Base-by-base conservation (phyloP, 2,888 invertebrate species). In the Adelognathus sp. region DNA sequence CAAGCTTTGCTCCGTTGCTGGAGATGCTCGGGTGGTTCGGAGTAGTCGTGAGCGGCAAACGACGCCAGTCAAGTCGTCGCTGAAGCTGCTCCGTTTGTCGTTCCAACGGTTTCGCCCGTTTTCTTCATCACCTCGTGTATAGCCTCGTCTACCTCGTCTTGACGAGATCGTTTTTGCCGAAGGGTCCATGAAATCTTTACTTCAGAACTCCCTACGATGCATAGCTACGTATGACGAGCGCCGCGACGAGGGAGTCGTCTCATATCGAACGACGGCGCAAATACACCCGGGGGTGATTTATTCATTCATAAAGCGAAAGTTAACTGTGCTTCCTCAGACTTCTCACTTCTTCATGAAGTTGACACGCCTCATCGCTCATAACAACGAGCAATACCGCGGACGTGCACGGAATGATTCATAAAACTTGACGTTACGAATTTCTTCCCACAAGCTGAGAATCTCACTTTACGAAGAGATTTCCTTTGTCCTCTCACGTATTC, bases 121-220 rank as follows among this genome's bases (percentile, higher is more conserved):
- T 69, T 71, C 70, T 33, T 71, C 58, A 33, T 61, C 46, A 18
- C 69, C 56, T 56, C 50, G 21, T 50, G 54, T 7, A 16, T 36
- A 36, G 52, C 39, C 52, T 33, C 33, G 31, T 46, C 52, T 36
- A 61, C 31, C 63, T 69, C 56, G 46, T 69, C 46, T 69, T n/a
- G 33, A 2, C 61, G 29, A 58, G 63, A 79, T 76, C 74, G 76
- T 76, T 81, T 63, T 71, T 71, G 46, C 70, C 71, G 41, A 58
- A 56, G 76, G 58, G 63, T n/a, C 71, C 76, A 69, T 79, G 81
- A 79, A 79, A 81, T 79, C 70, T 69, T 69, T 64, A 54, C 52
- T 54, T 63, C 41, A 56, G 58, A 61, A 44, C 21, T 66, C 52
- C 36, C 52, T n/a, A 31, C 44, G 33, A 41, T 61, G 39, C 36